Evolutionary conservation across 1,140 invertebrate genomes (phyloP), one percentile per base, ranked within the genome.

Genomic region (Rhagoletis zephyria): DNA sequence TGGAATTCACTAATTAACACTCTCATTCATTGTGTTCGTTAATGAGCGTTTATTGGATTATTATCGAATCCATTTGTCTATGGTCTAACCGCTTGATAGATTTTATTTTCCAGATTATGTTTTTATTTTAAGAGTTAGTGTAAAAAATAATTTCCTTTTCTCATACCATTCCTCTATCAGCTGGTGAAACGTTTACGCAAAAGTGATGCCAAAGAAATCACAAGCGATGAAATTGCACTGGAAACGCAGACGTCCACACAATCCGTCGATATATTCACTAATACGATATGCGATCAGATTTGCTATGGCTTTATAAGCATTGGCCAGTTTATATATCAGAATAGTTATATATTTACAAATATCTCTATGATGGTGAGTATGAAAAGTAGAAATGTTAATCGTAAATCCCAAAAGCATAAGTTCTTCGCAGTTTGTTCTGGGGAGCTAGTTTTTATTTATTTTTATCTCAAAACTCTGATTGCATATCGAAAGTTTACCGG

Each of bases 301-400:
- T 93, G 96, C 2, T 95, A 95, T 93, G 95, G 95, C 1, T 91
- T 96, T 45, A 94, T 95, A 87, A 94, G 95, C 60, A 93, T 96
- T 4, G 94, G 96, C 19, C 95, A 96, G 87, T 93, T 97, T 74
- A 95, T 97, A 86, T 96, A 96, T 88, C 95, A 95, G 90, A 97
- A 97, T 48, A 97, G 97, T 42, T 98, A 98, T 91, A 95, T 98
- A 87, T 96, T 95, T 12, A 97, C 97, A 7, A 96, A 98, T 90
- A 97, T 98, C 88, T 95, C 97, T 12, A 98, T 98, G 97, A 98
- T 98, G 97, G 97, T 97, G 93, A 94, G 94, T 92, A 86, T 7
- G 14, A 86, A 86, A 56, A 56, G 30, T 30, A 56, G n/a, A 56
- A 7, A 56, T 56, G 5, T 56, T 56, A 0, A 56, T 56, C 51